phyloP scores from a whole-genome alignment of 2,113 vertebrate species.

The Ophthalmolycus amberensis region DNA sequence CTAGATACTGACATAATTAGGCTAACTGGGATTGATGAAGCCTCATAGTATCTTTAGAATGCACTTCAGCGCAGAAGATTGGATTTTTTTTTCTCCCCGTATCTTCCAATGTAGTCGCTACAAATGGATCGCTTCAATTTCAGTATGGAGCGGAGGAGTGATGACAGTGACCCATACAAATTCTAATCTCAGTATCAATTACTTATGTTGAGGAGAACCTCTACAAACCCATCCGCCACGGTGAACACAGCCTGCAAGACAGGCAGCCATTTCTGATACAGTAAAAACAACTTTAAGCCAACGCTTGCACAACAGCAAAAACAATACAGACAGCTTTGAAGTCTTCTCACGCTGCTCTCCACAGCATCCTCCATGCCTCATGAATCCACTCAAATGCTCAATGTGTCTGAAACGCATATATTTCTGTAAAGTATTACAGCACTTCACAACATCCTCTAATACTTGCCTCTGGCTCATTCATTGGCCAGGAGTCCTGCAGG shows the following conservation, averaged over 20 bases:
- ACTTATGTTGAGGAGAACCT: not conserved
- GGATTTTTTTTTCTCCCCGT: not conserved
- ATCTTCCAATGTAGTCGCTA: not conserved
- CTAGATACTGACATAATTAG: not conserved
- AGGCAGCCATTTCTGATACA: constrained; percentile 28
- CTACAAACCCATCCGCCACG: not conserved
- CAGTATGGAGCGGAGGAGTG: not conserved
- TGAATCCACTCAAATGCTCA: not conserved
- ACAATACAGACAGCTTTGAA: constrained; percentile 9
- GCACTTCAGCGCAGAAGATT: not conserved
- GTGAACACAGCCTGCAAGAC: not conserved
- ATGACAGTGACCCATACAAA: not conserved
- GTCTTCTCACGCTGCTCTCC: not conserved
- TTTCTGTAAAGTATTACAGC: constrained; percentile 22
- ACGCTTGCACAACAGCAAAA: not conserved
- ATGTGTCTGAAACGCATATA: constrained; percentile 28
- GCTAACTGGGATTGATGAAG: not conserved
- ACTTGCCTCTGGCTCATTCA: constrained; percentile 34
- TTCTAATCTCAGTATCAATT: constrained; percentile 1
- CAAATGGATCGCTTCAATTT: not conserved
- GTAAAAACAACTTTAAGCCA: not conserved
- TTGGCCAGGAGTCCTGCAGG: constrained; percentile 38
- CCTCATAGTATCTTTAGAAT: not conserved
- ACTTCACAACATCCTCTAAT: constrained; percentile 45
- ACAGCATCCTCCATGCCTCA: not conserved